Base-by-base conservation (phyloP, 2,113 vertebrate species). In the Mixornis gularis region DNA sequence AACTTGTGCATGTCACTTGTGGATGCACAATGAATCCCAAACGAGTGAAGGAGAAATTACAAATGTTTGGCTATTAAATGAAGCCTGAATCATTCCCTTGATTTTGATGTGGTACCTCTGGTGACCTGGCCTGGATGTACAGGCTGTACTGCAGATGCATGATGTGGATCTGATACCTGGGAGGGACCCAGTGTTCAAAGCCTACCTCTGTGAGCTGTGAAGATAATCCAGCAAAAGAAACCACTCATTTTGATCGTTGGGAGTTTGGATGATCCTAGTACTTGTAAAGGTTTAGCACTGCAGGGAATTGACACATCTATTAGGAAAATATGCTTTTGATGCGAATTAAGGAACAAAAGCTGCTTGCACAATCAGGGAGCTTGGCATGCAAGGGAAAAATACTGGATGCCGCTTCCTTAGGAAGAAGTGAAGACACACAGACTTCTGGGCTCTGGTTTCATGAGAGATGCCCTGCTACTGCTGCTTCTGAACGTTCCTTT, bases 241-340 rank as follows among this genome's bases (percentile, higher is more conserved):
- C 85, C 34, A 62, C 79, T 73, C 62, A 30, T 92, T 79, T 51
- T 27, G 40, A 48, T 92, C 3, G 1, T 30, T 32, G 40, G 24
- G 56, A 78, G 32, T 88, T 70, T 53, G 69, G 65, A 49, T 68
- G 89, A 90, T 94, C 84, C 79, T 26, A 27, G 63, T 56, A 41
- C 56, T 84, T 53, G n/a, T 40, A 56, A 91, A 79, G 92, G 43
- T 93, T 89, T 91, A 77, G 46, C 87, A 79, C 85, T 70, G 46
- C 87, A 55, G 76, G 84, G 87, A 93, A 93, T 90, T 91, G 79
- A 92, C 87, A 91, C 51, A 22, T 87, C 59, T 79, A 9, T 58
- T 91, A 79, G 83, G 87, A 85, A 90, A 87, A 85, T 38, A 40
- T 8, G 85, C 87, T 82, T 95, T 73, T 87, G 92, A 91, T 85